Base-by-base conservation (phyloP, 2,797 vertebrate genomes). In the Acipenser ruthenus region DNA sequence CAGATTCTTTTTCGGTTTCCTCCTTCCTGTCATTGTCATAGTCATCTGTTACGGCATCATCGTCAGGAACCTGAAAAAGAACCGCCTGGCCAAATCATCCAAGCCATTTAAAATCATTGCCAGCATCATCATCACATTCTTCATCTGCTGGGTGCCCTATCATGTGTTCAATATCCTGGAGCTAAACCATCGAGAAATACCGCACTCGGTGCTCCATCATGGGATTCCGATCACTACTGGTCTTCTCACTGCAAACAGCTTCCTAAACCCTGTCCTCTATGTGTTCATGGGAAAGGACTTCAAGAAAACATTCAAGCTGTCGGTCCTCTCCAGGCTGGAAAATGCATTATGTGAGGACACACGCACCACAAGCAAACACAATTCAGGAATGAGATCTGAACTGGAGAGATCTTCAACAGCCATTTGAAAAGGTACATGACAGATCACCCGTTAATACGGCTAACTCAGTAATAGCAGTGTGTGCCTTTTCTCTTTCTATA, bases 211-310 rank as follows among this genome's bases (percentile, higher is more conserved):
- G 23, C 23, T 37, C 23, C 23, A 37, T 37, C 23, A 37, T 3
- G 23, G 23, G 23, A 37, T 37, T 37, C 23, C 23, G 23, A 37
- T 37, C 23, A 23, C 23, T 37, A 37, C 23, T 4, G 4, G 23
- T 23, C 23, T 37, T 37, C 4, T 37, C 23, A 37, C 23, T 2
- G 23, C 23, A 37, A 37, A 3, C 78, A 92, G 90, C 74, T 89
- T 88, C 73, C 81, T 91, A 83, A 92, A 92, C 72, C 90, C 90
- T 0, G 75, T 91, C 6, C 80, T 92, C 37, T 92, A 92, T 0
- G 90, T 90, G 68, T 91, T 92, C 80, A 83, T 90, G 84, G 90
- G 90, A 5, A 87, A 89, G 61, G 88, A 91, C 75, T 90, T 91
- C 64, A 89, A 82, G n/a, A 50, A 65, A 74, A 89, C 87, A 71